These are phyloP conservation scores for Apoda limacodes DNA, from an alignment of 2,888 invertebrate species.

Conservation along the genomic window DNA sequence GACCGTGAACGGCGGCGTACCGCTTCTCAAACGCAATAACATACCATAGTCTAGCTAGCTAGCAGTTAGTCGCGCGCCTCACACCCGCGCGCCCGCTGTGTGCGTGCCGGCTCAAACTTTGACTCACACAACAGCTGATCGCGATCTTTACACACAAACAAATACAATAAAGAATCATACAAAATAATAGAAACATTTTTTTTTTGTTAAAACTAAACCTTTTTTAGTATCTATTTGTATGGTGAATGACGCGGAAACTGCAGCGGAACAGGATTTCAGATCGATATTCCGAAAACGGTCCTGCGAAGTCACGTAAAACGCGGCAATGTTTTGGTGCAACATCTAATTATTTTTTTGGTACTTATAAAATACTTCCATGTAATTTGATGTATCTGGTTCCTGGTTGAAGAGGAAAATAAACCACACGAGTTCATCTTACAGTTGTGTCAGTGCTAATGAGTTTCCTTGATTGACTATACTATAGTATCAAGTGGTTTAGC, in stretches of 20 bases:
- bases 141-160: slow-evolving; percentile 23
- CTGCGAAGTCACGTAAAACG: slow-evolving; percentile 35
- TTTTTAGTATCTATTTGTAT: too few relatives aligned
- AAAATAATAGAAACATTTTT: slow-evolving; percentile 18
- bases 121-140: slow-evolving; percentile 56
- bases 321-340: slow-evolving; percentile 52
- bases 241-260: slow-evolving; percentile 14
- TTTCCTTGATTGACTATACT: too few relatives aligned
- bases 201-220: too few relatives aligned
- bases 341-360: slow-evolving; percentile 28
- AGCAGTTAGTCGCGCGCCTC: slow-evolving; percentile 56
- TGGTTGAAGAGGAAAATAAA: slow-evolving; percentile 18
- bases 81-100: slow-evolving; percentile 40
- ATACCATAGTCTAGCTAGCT: slow-evolving; percentile 11
- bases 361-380: slow-evolving; percentile 1
- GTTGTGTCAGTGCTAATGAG: too few relatives aligned
- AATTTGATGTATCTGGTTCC: slow-evolving; percentile 14
- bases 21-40: slow-evolving; percentile 19
- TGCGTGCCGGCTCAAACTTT: slow-evolving; percentile 17
- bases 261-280: slow-evolving; percentile 31
- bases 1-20: slow-evolving; percentile 40
- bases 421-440: slow-evolving; percentile 31
- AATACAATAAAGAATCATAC: slow-evolving; percentile 25
- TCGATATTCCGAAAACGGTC: slow-evolving; percentile 51
- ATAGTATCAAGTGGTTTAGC: too few relatives aligned